Conservation (phyloP, 2,113 vertebrate species). For the Pipa parva region DNA sequence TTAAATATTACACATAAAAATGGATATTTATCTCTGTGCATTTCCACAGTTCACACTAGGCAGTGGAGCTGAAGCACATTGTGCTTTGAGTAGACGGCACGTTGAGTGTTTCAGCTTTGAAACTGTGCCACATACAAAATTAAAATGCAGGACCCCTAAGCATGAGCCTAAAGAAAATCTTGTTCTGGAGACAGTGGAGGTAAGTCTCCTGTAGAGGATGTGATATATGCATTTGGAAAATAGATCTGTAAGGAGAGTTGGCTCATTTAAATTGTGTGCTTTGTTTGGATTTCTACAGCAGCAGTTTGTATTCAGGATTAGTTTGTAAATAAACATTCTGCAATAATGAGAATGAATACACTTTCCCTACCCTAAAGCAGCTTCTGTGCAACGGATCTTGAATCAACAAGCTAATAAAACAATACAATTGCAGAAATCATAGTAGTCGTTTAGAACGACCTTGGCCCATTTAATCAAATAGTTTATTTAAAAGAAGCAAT, state of each 20-base stretch:
- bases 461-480: too few species aligned
- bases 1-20: too few species aligned
- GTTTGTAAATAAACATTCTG: slow-evolving; percentile 26
- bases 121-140: too few species aligned
- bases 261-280: slow-evolving; percentile 3
- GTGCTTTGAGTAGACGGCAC: too few species aligned
- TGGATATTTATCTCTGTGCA: too few species aligned
- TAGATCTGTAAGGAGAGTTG: slow-evolving; percentile 9
- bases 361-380: not conserved
- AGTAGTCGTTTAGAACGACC: not conserved
- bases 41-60: too few species aligned
- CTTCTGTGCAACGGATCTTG: not conserved
- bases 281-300: slow-evolving; percentile 11
- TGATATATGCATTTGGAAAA: not conserved
- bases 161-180: too few species aligned
- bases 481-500: too few species aligned
- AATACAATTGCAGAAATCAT: not conserved
- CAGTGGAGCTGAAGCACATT: too few species aligned
- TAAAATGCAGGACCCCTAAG: too few species aligned
- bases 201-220: not conserved
- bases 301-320: slow-evolving; percentile 36
- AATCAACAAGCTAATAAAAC: not conserved
- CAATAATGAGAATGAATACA: slow-evolving; percentile 6
- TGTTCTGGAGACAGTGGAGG: too few species aligned
- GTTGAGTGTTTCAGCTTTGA: too few species aligned